Base-by-base conservation (phyloP, 2,113 vertebrate species). In the Gracilinanus agilis region DNA sequence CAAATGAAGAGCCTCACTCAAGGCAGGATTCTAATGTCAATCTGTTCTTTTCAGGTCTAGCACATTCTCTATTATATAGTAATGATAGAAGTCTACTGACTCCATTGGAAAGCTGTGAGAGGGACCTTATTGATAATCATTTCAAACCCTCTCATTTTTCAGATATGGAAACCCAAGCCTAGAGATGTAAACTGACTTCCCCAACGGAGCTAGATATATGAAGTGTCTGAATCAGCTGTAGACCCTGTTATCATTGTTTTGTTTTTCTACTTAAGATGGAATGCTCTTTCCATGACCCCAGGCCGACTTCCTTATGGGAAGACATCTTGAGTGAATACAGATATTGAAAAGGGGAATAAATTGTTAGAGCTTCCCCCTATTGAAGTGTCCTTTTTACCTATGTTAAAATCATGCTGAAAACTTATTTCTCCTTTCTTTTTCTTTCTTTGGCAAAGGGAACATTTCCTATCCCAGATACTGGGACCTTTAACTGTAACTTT, bases 331-430 rank as follows among this genome's bases (percentile, higher is more conserved):
- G n/a, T 88, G 23, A 55, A 10, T 90, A 23, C 0, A 40, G 49
- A 2, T 58, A 25, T 5, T 54, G 67, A 23, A 49, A 90, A 94
- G 92, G 40, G 40, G 9, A 54, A 90, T 88, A 90, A 94, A 54
- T 6, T 67, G 44, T 44, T 2, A 88, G n/a, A 58, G 29, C 90
- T 83, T 95, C 91, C 91, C 40, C 4, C 44, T 44, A 55, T 3
- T 90, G 34, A 94, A 27, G 44, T 10, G 92, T 90, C 83, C 54
- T 53, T 88, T 94, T 93, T 90, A 61, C 53, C 75, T 61, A 0
- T 90, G 11, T 93, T 55, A 90, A 56, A 88, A 55, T 24, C 91
- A 92, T 56, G 21, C 29, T 40, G 6, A 93, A 58, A 55, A 55
- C 49, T 29, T 21, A 75, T 40, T 55, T 40, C 34, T 54, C 91